Conservation (phyloP, 2,888 invertebrate genomes). For the Napeogenes sylphis region DNA sequence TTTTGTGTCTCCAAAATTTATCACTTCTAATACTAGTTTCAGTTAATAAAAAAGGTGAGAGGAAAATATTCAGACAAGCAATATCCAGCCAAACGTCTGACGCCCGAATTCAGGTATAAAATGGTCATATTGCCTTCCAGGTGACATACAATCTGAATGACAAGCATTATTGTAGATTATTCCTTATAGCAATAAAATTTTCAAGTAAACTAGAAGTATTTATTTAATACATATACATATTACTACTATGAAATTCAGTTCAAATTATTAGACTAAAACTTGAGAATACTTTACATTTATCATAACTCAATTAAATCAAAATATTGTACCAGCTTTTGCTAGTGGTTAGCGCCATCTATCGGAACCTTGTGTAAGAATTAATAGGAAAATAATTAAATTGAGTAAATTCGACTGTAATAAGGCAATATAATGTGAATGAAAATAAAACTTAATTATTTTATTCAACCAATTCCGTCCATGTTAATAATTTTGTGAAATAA, state of each 20-base stretch:
- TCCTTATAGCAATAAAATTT: conserved; percentile 2
- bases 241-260: no score
- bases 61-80: conserved; percentile 21
- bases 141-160: conserved; percentile 26
- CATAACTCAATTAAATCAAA: no score
- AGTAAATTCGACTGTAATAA: no score
- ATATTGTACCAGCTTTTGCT: no score
- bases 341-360: no score
- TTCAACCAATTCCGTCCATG: background rate
- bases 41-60: conserved; percentile 23
- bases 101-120: conserved; percentile 18
- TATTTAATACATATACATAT: no score
- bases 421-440: no score
- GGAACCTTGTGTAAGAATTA: no score
- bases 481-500: background rate
- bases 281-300: no score
- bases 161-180: conserved; percentile 31
- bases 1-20: background rate
- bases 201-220: no score
- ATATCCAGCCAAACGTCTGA: conserved; percentile 22
- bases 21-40: background rate
- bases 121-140: conserved; percentile 26
- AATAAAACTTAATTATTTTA: background rate
- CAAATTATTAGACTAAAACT: no score
- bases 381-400: no score